Conservation (phyloP, 2,113 vertebrate genomes). For the Rhinoderma darwinii region DNA sequence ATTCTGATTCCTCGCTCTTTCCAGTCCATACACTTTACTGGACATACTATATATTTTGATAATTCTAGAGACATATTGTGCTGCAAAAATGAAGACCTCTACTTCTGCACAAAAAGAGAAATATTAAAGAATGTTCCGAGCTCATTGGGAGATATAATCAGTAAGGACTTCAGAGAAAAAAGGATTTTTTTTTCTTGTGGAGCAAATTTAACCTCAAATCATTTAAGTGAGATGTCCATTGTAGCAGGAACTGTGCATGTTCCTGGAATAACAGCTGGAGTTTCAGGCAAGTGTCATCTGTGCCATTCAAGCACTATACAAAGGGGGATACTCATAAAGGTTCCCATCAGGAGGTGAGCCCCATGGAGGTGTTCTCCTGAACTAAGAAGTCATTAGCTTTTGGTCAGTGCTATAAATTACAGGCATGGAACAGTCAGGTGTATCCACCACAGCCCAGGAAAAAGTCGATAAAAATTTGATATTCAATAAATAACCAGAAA, state of each 20-base stretch:
- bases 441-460: neutral
- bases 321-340: neutral
- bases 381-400: neutral
- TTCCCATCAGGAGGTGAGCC: constrained; percentile 36
- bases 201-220: constrained; percentile 15
- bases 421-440: neutral
- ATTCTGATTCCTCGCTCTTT: too few relatives aligned
- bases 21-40: too few relatives aligned
- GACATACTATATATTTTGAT: too few relatives aligned
- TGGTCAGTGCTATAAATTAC: neutral
- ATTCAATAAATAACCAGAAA: neutral
- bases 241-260: constrained; percentile 25
- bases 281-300: constrained; percentile 25
- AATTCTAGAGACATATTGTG: too few relatives aligned
- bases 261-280: constrained; percentile 27
- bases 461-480: neutral
- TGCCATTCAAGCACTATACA: constrained; percentile 24
- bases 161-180: neutral
- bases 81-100: too few relatives aligned
- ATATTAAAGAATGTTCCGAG: neutral
- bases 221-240: constrained; percentile 11
- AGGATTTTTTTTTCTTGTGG: neutral
- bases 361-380: constrained; percentile 21
- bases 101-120: neutral
- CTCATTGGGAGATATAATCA: neutral